Evolutionary conservation across 2,888 invertebrate genomes (phyloP).

Genomic region (Melanargia galathea): DNA sequence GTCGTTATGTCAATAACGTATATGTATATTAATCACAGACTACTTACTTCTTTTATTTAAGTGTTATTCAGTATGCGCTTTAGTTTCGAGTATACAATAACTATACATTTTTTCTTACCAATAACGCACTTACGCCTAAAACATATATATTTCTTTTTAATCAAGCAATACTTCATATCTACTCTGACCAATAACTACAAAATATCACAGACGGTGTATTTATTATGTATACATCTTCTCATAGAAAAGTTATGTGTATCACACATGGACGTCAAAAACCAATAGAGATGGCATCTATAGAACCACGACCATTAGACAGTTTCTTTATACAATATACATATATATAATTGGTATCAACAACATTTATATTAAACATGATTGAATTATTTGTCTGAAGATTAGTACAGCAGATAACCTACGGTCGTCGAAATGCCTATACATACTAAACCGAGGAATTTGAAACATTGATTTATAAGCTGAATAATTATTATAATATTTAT

Average conservation of each 20-base stretch:
- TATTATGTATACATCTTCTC: constrained; percentile 82
- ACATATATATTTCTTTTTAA: constrained; percentile 75
- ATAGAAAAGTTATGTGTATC: constrained; percentile 81
- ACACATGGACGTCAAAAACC: constrained; percentile 80
- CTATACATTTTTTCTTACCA: constrained; percentile 75
- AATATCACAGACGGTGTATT: constrained; percentile 82
- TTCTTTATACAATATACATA: constrained; percentile 60
- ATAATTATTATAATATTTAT: background rate
- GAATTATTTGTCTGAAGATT: constrained; percentile 74
- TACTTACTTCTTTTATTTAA: constrained; percentile 69
- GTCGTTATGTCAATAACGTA: constrained; percentile 67
- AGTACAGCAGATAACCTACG: constrained; percentile 55
- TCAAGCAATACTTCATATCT: constrained; percentile 80
- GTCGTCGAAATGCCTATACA: constrained; percentile 41
- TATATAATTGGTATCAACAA: constrained; percentile 56
- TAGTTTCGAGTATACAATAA: constrained; percentile 69
- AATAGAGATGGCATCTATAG: constrained; percentile 77
- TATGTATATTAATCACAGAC: constrained; percentile 80
- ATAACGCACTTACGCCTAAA: constrained; percentile 77
- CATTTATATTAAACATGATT: constrained; percentile 64
- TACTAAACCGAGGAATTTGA: constrained; percentile 43
- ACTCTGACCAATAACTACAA: constrained; percentile 81
- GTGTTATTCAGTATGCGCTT: constrained; percentile 60
- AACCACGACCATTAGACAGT: constrained; percentile 69
- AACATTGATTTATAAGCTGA: constrained; percentile 35